phyloP scores from a whole-genome alignment of 2,113 vertebrate species.

The Scolopax mira region DNA sequence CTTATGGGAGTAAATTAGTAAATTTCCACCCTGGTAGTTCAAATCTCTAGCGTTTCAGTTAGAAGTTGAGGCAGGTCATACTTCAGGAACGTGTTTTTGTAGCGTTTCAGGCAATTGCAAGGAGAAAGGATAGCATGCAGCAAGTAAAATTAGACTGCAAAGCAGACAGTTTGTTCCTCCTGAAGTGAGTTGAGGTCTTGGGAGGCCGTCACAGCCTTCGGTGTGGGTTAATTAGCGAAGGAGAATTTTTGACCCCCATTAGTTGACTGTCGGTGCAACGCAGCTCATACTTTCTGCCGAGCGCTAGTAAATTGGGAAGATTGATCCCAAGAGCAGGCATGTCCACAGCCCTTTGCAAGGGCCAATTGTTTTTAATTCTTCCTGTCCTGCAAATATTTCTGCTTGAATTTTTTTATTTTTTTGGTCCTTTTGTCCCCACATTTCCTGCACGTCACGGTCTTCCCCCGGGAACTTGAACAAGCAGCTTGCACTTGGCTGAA shows the following conservation, averaged over 20 bases:
- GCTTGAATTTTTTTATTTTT: background rate
- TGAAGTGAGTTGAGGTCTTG: background rate
- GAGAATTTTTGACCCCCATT: background rate
- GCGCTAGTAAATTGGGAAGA: background rate
- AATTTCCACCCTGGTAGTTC: background rate
- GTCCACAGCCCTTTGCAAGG: background rate
- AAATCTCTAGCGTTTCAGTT: background rate
- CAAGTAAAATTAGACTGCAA: background rate
- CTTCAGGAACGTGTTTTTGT: background rate
- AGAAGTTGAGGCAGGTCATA: background rate
- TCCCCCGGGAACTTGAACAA: background rate
- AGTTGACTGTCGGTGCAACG: background rate
- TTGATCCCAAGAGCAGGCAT: background rate
- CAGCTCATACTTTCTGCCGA: background rate
- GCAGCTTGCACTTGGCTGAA: background rate
- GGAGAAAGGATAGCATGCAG: background rate
- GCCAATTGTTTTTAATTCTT: background rate
- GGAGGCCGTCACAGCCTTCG: rapidly evolving
- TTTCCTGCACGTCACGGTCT: background rate
- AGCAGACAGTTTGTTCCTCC: background rate
- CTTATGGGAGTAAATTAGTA: background rate
- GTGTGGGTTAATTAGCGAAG: background rate
- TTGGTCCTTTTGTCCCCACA: background rate
- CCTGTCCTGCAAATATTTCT: background rate
- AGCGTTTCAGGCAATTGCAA: background rate